Conservation (phyloP, 2,113 vertebrate genomes). For the Reinhardtius hippoglossoides region DNA sequence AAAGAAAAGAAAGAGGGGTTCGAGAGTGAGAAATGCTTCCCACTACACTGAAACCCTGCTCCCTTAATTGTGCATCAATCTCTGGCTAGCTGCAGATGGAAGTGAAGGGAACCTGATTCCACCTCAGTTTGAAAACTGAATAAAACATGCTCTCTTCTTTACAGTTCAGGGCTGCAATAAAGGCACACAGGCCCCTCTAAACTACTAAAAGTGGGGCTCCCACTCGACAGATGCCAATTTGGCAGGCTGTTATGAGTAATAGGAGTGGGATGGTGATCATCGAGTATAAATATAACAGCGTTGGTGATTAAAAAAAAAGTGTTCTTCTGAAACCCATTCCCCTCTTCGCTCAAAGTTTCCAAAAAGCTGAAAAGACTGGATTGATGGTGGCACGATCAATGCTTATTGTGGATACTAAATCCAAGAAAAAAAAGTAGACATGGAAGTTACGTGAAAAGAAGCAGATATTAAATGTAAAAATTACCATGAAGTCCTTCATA, state of each 20-base stretch:
- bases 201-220: slow-evolving; percentile 39
- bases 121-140: slow-evolving; percentile 73
- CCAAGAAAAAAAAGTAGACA: background rate
- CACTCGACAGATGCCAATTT: slow-evolving; percentile 51
- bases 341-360: slow-evolving; percentile 1
- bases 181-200: slow-evolving; percentile 48
- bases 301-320: background rate
- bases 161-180: slow-evolving; percentile 61
- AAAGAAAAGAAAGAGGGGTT: background rate
- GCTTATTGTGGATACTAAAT: background rate
- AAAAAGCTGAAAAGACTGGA: background rate
- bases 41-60: slow-evolving; percentile 59
- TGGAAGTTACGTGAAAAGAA: background rate
- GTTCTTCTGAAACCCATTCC: slow-evolving; percentile 1
- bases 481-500: background rate
- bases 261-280: slow-evolving; percentile 41
- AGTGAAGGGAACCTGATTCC: slow-evolving; percentile 64
- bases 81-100: slow-evolving; percentile 71
- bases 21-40: slow-evolving; percentile 54
- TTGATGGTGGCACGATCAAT: too few species aligned
- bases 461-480: background rate
- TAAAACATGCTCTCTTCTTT: slow-evolving; percentile 73
- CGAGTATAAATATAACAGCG: slow-evolving; percentile 22
- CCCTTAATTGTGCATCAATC: slow-evolving; percentile 78
- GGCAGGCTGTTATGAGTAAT: slow-evolving; percentile 32